These are phyloP conservation scores for Pterophyllum scalare DNA, from an alignment of 2,113 vertebrate species.

Conservation along the genomic window DNA sequence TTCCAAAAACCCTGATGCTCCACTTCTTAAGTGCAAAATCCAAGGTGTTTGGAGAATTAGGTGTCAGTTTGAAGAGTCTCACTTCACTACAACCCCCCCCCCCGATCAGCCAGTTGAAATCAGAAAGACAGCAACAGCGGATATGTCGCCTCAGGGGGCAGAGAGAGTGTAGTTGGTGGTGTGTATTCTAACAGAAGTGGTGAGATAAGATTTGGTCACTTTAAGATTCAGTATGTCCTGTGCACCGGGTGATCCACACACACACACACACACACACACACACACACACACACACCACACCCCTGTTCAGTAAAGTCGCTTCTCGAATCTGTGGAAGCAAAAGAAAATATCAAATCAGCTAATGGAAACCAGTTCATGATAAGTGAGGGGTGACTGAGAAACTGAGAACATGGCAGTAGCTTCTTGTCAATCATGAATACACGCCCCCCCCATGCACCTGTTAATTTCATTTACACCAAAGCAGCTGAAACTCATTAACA, in stretches of 20 bases:
- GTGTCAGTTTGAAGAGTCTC: constrained; percentile 35
- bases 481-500: too few species aligned
- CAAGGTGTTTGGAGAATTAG: constrained; percentile 35
- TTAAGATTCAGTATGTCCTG: constrained; percentile 44
- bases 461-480: too few species aligned
- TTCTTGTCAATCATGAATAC: too few species aligned
- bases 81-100: constrained; percentile 23
- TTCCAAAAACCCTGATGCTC: constrained; percentile 64
- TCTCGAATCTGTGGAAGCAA: constrained; percentile 87
- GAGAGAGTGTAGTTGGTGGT: constrained; percentile 38
- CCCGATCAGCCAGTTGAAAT: constrained; percentile 4
- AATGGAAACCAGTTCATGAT: neutral
- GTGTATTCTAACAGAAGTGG: constrained; percentile 60
- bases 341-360: neutral
- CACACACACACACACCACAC: constrained; percentile 20
- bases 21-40: constrained; percentile 62
- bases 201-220: constrained; percentile 74
- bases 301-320: constrained; percentile 88
- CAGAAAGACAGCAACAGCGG: constrained; percentile 25
- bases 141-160: neutral
- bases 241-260: constrained; percentile 42
- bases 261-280: neutral
- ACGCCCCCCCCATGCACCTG: too few species aligned
- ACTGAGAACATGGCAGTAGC: too few species aligned
- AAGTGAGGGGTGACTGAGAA: too few species aligned